Evolutionary conservation across 1,140 invertebrate genomes (phyloP).

Genomic region (Acyrthosiphon pisum): DNA sequence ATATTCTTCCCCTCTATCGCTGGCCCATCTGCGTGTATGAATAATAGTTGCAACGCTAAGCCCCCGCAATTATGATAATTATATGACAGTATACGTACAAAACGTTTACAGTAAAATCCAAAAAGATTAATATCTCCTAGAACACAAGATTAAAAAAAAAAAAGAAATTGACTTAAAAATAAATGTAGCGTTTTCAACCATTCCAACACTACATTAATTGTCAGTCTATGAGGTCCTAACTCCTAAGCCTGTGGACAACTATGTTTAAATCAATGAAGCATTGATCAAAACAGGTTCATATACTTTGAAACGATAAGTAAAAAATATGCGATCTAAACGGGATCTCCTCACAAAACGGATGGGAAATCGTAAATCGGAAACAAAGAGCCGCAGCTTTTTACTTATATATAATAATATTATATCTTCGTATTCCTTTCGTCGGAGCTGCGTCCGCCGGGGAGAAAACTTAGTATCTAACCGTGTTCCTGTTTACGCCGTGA

Average conservation of each 20-base stretch:
- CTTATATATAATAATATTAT: not conserved
- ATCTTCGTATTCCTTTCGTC: not conserved
- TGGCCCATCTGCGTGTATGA: too few species aligned
- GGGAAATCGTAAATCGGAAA: not conserved
- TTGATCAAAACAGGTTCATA: not conserved
- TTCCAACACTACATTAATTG: too few species aligned
- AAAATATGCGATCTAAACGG: too few species aligned
- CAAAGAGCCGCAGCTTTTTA: not conserved
- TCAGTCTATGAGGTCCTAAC: too few species aligned
- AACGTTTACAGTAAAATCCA: too few species aligned
- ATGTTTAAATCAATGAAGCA: not conserved
- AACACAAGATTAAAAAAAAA: too few species aligned
- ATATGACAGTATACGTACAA: not conserved
- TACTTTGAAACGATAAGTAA: not conserved
- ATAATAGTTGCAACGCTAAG: not conserved
- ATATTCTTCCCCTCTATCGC: not conserved
- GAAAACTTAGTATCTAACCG: not conserved
- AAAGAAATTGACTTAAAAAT: too few species aligned
- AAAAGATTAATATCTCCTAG: too few species aligned
- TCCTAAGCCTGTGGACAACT: not conserved
- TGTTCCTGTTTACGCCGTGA: not conserved
- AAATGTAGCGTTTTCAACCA: too few species aligned
- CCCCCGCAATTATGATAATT: not conserved
- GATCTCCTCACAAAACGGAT: not conserved
- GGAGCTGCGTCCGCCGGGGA: too few species aligned